Base-by-base conservation (phyloP, 1,140 invertebrate genomes). In the Nasonia longicornis region DNA sequence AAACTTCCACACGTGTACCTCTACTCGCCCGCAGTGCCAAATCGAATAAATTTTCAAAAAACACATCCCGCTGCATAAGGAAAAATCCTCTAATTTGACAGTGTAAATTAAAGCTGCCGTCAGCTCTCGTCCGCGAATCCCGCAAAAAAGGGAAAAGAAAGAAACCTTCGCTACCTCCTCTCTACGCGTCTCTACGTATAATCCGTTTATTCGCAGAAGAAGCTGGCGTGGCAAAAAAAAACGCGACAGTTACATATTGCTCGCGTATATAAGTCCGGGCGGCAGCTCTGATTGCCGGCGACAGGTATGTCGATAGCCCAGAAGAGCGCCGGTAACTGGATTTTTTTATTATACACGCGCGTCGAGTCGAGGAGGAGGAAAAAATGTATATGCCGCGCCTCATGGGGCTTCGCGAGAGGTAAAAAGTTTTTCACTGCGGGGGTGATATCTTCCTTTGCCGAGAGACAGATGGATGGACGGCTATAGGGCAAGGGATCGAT, bases 161-260 rank as follows among this genome's bases (percentile, higher is more conserved):
- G 16, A 42, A 71, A 71, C 14, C 52, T 58, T 58, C 52, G 38
- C 7, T 26, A 26, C 26, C 26, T 42, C 8, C 38, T 42, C 38
- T 42, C 38, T 20, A 71, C 77, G 83, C 80, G 85, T 84, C 71
- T 82, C 26, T 26, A 26, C 26, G 58, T 79, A 45, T 84, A 83
- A 87, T 87, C 85, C 85, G 83, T 84, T 84, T 84, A 83, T 84
- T 82, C 45, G 22, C n/a, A 64, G 83, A 83, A 85, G 84, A 84
- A 80, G 72, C 82, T 35, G 69, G 80, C 77, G 82, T 71, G 69
- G 84, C 85, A 87, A 86, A 87, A 86, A 87, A 31, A 84, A 82
- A 84, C 79, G 81, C 84, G 87, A 87, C 86, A 86, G 86, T 86
- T 87, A 86, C 86, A 86, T 85, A 87, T 86, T 85, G 85, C 26